Base-by-base conservation (phyloP, 2,113 vertebrate genomes). In the Macrotis lagotis region DNA sequence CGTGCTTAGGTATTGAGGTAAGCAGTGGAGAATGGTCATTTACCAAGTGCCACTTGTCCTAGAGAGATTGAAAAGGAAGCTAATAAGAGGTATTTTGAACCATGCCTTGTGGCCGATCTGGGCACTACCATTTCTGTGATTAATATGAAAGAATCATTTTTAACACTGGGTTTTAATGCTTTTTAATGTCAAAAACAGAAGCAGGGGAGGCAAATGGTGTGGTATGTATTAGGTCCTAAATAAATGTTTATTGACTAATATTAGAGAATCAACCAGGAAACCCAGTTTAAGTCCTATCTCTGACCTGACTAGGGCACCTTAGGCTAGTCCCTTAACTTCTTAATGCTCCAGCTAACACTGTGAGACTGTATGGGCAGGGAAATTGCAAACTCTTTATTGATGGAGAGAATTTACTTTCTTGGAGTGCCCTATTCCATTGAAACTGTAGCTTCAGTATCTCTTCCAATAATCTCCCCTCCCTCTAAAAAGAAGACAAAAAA, bases 71-170 rank as follows among this genome's bases (percentile, higher is more conserved):
- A 96, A 94, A 96, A 66, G 95, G 93, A 94, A 97, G 88, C 66
- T 98, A 97, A 98, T 95, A 97, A 97, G 44, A 96, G 52, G 96
- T 97, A 97, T 96, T 98, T 97, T 98, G 93, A 97, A 19, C 88
- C 1, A 51, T 96, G 94, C 96, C 96, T 83, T 83, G 37, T 37
- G n/a, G n/a, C 0, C 66, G 44, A 5, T 44, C 44, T 44, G 66
- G 44, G 7, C 7, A 44, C 6, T 2, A 10, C 6, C 66, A 44
- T 44, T 83, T 83, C 66, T 83, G 66, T 37, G n/a, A 24, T 24
- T 8, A 44, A 44, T 24, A 2, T 44, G n/a, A 83, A 83, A 83
- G n/a, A 83, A 83, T 83, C 14, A 74, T 44, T 83, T 83, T 44
- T 44, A n/a, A 5, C 16, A 37, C 12, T n/a, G 37, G 37, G 5